Evolutionary conservation across 1,140 invertebrate species (phyloP), one percentile per base, ranked within the genome.

Genomic region (Drosophila kikkawai): DNA sequence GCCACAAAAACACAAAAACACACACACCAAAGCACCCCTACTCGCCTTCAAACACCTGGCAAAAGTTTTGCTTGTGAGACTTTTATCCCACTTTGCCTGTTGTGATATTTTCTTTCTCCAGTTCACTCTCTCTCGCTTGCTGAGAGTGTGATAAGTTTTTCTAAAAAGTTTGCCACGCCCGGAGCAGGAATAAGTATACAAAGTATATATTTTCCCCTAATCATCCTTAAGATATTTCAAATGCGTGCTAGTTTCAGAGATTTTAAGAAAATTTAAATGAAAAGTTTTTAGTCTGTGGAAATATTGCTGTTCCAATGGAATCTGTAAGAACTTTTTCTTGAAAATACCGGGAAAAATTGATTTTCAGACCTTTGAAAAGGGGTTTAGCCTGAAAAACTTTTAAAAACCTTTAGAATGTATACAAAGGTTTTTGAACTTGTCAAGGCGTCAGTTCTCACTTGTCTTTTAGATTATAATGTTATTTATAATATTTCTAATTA

Each of bases 11-110:
- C 53, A 59, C 53, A 74, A 32, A 41, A 71, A 67, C 63, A 80
- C 68, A 48, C 37, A 56, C 53, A 50, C 13, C 4, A 9, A 9
- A 12, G 50, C 11, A 51, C 50, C 32, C 50, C 32, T 17, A 17
- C 17, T 36, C 2, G 12, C 69, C 26, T 26, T 32, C 37, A 71
- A 59, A 73, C 69, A 73, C 69, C 69, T 73, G 70, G 67, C 13
- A 42, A 73, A 73, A 73, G 70, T 73, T 73, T 73, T 73, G n/a
- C 70, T 37, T 73, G 13, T 37, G 70, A 60, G 70, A 73, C 70
- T 73, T 73, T 73, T 73, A 73, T 73, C 70, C 70, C 68, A 73
- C 67, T 73, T 73, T 73, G 67, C 63, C 44, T 70, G 67, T 68
- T 56, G 67, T 73, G 53, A 59, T 60, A 51, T 73, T 73, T 73